Evolutionary conservation across 2,113 vertebrate genomes (phyloP).

Genomic region (Athene noctua): DNA sequence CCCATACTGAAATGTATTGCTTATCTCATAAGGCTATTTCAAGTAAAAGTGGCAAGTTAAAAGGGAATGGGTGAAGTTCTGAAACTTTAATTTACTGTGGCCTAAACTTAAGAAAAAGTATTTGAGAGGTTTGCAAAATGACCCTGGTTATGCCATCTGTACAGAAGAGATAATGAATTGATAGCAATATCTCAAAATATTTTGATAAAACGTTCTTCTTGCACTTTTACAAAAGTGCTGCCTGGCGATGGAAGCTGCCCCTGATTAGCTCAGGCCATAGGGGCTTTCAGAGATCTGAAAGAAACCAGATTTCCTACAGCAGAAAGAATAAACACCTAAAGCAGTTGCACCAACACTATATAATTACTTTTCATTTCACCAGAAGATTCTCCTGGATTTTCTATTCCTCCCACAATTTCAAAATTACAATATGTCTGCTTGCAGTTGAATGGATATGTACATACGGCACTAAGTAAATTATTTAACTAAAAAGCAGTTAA

Average conservation of each 20-base stretch:
- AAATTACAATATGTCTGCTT: slow-evolving; percentile 48
- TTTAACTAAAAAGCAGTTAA: slow-evolving; percentile 54
- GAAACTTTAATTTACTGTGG: neutral
- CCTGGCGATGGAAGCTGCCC: slow-evolving; percentile 15
- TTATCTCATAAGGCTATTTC: neutral
- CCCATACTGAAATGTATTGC: neutral
- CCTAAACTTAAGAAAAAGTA: neutral
- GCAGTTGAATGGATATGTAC: neutral
- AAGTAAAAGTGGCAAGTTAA: neutral
- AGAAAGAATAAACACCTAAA: slow-evolving; percentile 64
- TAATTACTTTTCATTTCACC: slow-evolving; percentile 60
- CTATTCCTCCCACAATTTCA: slow-evolving; percentile 39
- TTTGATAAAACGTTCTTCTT: slow-evolving; percentile 40
- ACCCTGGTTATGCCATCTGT: neutral
- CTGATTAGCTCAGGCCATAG: slow-evolving; percentile 56
- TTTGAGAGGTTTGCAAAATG: neutral
- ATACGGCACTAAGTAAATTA: slow-evolving; percentile 39
- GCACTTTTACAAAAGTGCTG: slow-evolving; percentile 12
- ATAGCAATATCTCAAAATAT: slow-evolving; percentile 27
- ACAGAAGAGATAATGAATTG: slow-evolving; percentile 33
- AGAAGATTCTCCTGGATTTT: slow-evolving; percentile 50
- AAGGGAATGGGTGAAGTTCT: slow-evolving; percentile 23
- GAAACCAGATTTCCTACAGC: slow-evolving; percentile 59
- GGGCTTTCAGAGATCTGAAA: slow-evolving; percentile 46
- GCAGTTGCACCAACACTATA: neutral